Evolutionary conservation across 1,140 invertebrate species (phyloP).

Genomic region (Nephotettix cincticeps): DNA sequence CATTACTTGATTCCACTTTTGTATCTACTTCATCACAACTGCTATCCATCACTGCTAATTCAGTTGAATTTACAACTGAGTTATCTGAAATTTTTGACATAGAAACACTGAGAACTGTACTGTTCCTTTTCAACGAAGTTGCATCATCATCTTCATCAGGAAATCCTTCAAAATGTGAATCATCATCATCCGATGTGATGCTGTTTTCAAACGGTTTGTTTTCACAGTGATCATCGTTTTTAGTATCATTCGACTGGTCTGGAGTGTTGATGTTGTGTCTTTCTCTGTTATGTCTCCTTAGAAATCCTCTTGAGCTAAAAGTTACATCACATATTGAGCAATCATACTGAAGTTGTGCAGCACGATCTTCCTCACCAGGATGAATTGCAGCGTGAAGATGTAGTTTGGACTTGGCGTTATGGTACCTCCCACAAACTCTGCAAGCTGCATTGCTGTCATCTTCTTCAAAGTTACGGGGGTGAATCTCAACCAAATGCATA

Average conservation of each 20-base stretch:
- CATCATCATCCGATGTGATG: background rate
- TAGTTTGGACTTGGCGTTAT: conserved; percentile 60
- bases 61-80: background rate
- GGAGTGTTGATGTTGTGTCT: background rate
- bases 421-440: conserved; percentile 59
- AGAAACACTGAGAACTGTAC: background rate
- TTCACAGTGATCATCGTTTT: background rate
- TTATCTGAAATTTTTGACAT: background rate
- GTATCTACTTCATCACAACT: background rate
- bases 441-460: conserved; percentile 62
- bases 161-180: conserved; percentile 6
- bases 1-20: no score
- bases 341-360: conserved; percentile 35
- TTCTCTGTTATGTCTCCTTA: background rate
- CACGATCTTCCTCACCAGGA: conserved; percentile 48
- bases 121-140: background rate
- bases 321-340: conserved; percentile 17
- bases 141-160: background rate
- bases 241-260: background rate
- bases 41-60: background rate
- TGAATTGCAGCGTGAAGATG: conserved; percentile 59
- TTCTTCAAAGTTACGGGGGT: conserved; percentile 51
- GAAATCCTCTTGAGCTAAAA: conserved; percentile 34
- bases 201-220: background rate
- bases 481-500: conserved; percentile 54